Percentiles rank a stretch among this genome's conserved stretches.
These are phyloP conservation scores for Hippoglossus hippoglossus DNA, from an alignment of 2,797 vertebrate genomes.

Conservation along the genomic window DNA sequence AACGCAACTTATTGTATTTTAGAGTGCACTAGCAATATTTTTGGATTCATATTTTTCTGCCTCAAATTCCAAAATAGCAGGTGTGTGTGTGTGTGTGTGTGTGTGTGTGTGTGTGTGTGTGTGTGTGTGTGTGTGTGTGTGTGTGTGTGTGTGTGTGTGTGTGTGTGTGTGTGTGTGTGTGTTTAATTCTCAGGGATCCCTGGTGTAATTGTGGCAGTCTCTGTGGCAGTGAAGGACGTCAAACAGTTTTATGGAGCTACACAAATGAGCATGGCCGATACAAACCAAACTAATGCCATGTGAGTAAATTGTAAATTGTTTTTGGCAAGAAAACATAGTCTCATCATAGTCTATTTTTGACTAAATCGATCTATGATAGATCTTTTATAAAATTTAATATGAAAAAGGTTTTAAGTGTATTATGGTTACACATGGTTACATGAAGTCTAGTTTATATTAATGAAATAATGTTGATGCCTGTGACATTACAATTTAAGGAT, in stretches of 20 bases:
- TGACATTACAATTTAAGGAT: no score
- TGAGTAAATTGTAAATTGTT: constrained; percentile 43
- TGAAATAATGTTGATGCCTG: no score
- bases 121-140: constrained; percentile 21
- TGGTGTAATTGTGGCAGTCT: constrained; percentile 61
- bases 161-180: constrained; percentile 16
- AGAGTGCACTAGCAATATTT: background rate
- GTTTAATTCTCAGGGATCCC: constrained; percentile 71
- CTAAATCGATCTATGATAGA: background rate
- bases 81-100: constrained; percentile 14
- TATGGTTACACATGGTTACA: no score
- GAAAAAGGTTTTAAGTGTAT: no score
- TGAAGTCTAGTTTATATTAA: no score
- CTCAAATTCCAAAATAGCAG: no score
- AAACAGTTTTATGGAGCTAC: constrained; percentile 70
- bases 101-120: constrained; percentile 23
- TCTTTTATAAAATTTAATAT: no score
- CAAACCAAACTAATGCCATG: constrained; percentile 61
- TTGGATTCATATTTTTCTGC: background rate
- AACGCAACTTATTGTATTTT: no score
- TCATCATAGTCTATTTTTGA: background rate
- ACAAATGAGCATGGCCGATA: constrained; percentile 34
- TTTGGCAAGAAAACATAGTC: background rate
- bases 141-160: constrained; percentile 10
- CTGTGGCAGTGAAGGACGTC: constrained; percentile 47